Percentiles rank a stretch among this genome's conserved stretches.
phyloP scores from a whole-genome alignment of 2,888 invertebrate species.

The Caenorhabditis japonica region DNA sequence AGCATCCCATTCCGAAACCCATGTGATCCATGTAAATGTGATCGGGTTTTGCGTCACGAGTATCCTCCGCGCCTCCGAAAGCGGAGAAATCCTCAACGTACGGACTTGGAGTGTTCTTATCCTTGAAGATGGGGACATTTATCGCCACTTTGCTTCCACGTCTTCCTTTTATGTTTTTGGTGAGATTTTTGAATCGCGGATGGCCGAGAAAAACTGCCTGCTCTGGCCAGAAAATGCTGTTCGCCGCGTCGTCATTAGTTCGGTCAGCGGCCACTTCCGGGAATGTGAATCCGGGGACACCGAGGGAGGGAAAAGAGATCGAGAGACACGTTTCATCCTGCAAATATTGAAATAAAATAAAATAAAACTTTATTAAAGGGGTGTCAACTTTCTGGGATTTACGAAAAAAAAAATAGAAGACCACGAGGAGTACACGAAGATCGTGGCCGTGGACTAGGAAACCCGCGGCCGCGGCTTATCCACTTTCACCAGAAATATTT shows the following conservation, averaged over 20 bases:
- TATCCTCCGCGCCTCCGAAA: slow-evolving; percentile 63
- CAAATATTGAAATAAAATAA: no score
- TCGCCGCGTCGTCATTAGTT: slow-evolving; percentile 84
- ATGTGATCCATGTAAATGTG: slow-evolving; percentile 98
- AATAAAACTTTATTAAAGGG: no score
- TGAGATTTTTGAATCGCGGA: slow-evolving; percentile 86
- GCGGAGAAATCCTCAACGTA: slow-evolving; percentile 80
- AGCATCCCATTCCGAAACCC: slow-evolving; percentile 99
- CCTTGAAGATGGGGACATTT: slow-evolving; percentile 91
- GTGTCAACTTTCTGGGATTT: no score
- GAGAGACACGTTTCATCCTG: slow-evolving; percentile 88
- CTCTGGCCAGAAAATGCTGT: slow-evolving; percentile 92
- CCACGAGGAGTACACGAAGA: no score
- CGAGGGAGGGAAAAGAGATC: slow-evolving; percentile 92
- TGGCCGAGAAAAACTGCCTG: slow-evolving; percentile 94
- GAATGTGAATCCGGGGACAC: slow-evolving; percentile 89
- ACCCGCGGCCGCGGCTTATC: no score
- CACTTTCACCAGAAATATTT: no score
- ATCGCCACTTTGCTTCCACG: slow-evolving; percentile 95
- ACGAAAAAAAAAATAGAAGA: no score
- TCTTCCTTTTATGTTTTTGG: slow-evolving; percentile 90
- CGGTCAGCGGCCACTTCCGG: slow-evolving; percentile 84
- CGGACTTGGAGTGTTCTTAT: slow-evolving; percentile 88
- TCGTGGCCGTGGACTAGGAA: no score
- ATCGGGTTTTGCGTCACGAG: slow-evolving; percentile 85